phyloP scores from a whole-genome alignment of 2,888 invertebrate genomes.

The Lochmaea capreae region DNA sequence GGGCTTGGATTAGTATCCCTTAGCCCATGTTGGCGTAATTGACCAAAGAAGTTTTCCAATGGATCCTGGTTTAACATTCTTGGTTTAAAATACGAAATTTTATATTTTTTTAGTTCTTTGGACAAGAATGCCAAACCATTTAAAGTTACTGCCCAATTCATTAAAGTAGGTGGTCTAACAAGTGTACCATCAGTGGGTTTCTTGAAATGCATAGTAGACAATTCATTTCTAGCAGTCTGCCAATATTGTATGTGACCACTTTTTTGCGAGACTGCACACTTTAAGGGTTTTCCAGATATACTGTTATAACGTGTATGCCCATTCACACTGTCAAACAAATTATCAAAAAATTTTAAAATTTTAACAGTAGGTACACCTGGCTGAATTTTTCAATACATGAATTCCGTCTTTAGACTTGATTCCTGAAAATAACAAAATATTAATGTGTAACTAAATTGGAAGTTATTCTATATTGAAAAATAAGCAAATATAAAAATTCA shows the following conservation, averaged over 20 bases:
- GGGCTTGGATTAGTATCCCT: not conserved
- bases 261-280: too few species aligned
- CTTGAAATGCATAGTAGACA: not conserved
- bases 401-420: not conserved
- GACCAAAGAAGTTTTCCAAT: not conserved
- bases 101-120: too few species aligned
- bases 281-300: too few species aligned
- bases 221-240: too few species aligned
- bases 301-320: not conserved
- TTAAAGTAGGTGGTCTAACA: not conserved
- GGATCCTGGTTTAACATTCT: too few species aligned
- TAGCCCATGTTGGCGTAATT: not conserved
- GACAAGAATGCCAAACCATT: not conserved
- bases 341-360: not conserved
- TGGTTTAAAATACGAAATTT: too few species aligned
- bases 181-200: not conserved
- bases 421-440: not conserved
- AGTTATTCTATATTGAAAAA: not conserved
- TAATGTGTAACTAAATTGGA: not conserved
- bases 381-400: not conserved
- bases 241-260: too few species aligned
- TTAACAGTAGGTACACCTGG: not conserved
- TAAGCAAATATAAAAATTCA: not conserved
- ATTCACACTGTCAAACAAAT: conserved; percentile 1
- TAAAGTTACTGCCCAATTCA: not conserved